Evolutionary conservation across 2,888 invertebrate genomes (phyloP).

Genomic region (Meganola albula): DNA sequence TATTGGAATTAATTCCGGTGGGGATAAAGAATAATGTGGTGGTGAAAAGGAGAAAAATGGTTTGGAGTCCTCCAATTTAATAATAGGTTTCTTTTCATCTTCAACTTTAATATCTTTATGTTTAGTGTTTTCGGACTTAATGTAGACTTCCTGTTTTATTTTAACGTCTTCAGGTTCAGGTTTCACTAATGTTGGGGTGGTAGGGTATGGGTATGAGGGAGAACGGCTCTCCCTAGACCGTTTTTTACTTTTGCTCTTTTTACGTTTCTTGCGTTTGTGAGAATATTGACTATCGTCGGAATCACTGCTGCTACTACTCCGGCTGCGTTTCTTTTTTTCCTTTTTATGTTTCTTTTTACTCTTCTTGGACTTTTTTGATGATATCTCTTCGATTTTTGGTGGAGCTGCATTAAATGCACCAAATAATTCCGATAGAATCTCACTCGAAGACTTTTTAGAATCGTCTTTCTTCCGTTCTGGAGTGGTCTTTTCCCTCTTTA

Average conservation of each 20-base stretch:
- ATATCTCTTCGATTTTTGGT: conserved; percentile 70
- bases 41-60: conserved; percentile 21
- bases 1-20: conserved; percentile 50
- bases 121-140: conserved; percentile 35
- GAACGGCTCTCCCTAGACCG: conserved; percentile 42
- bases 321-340: conserved; percentile 72
- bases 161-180: conserved; percentile 31
- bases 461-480: conserved; percentile 67
- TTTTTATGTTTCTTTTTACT: conserved; percentile 81
- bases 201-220: conserved; percentile 38
- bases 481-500: conserved; percentile 66
- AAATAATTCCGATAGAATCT: conserved; percentile 90
- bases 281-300: conserved; percentile 68
- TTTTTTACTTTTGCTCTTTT: conserved; percentile 69
- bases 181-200: conserved; percentile 46
- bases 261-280: conserved; percentile 77
- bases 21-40: conserved; percentile 40
- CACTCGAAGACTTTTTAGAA: conserved; percentile 82
- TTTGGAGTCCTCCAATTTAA: conserved; percentile 41
- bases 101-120: conserved; percentile 33
- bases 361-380: conserved; percentile 68
- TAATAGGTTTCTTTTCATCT: conserved; percentile 26
- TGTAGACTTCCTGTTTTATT: conserved; percentile 30
- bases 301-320: conserved; percentile 56
- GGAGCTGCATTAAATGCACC: conserved; percentile 86